A percentile compares a stretch with the other conserved stretches of the same genome.
Evolutionary conservation across 2,797 vertebrate species (phyloP).

Genomic region (Leucoraja ocellata): DNA sequence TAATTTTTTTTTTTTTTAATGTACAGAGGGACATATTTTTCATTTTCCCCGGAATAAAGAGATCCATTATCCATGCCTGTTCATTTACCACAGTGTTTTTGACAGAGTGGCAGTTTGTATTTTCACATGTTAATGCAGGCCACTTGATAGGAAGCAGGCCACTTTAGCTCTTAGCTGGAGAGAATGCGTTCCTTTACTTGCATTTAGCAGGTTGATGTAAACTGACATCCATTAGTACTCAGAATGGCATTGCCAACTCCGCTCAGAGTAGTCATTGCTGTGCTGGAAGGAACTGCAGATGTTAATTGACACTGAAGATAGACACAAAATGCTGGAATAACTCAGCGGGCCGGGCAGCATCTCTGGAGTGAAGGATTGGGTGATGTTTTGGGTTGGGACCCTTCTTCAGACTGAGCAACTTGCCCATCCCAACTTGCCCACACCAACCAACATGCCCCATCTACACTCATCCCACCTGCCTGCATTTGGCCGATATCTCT

Average conservation of each 20-base stretch:
- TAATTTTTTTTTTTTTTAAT: conserved; percentile 12
- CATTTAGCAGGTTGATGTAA: conserved; percentile 9
- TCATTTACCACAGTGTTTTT: conserved; percentile 16
- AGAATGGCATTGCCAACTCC: not conserved
- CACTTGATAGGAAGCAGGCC: conserved; percentile 32
- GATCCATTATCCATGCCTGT: conserved; percentile 15
- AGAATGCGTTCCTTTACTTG: not conserved
- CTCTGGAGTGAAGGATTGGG: no score
- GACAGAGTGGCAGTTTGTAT: conserved; percentile 31
- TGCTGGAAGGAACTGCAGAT: no score
- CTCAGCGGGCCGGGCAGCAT: no score
- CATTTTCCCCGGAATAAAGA: conserved; percentile 2
- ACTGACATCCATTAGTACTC: not conserved
- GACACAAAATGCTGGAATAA: no score
- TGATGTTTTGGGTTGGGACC: no score
- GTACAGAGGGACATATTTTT: not conserved
- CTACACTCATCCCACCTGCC: no score
- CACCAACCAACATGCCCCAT: no score
- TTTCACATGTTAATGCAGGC: conserved; percentile 28
- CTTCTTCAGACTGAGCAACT: no score
- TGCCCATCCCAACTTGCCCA: no score
- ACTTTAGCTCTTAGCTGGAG: not conserved
- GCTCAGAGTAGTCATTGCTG: no score
- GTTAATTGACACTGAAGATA: no score
- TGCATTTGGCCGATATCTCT: no score